These are phyloP conservation scores for Stenolophus ochropezus DNA, from an alignment of 2,888 invertebrate genomes.

Conservation along the genomic window DNA sequence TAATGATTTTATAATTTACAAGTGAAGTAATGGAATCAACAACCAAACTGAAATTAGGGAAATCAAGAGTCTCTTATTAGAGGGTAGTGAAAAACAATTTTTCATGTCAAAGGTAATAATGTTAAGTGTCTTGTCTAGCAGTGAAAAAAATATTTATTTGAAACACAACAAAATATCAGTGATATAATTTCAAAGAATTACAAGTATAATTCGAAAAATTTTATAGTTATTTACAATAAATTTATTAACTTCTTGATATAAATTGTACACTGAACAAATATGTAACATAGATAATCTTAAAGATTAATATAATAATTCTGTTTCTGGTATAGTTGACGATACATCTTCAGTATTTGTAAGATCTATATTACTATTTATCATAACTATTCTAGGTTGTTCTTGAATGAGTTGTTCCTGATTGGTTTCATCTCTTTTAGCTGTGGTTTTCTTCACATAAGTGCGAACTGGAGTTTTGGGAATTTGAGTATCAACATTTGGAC, in stretches of 20 bases:
- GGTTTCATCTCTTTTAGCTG: conserved; percentile 45
- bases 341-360: not conserved
- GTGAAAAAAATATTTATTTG: too few relatives aligned
- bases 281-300: not conserved
- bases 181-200: too few relatives aligned
- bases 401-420: not conserved
- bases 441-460: conserved; percentile 59
- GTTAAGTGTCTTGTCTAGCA: too few relatives aligned
- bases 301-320: not conserved
- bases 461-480: conserved; percentile 41
- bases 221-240: not conserved
- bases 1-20: too few relatives aligned
- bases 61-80: too few relatives aligned
- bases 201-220: not conserved
- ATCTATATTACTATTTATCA: conserved; percentile 14
- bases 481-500: conserved; percentile 39
- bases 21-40: too few relatives aligned
- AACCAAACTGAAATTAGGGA: too few relatives aligned
- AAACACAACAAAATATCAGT: too few relatives aligned
- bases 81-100: too few relatives aligned
- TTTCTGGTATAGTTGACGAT: not conserved
- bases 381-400: not conserved
- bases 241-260: not conserved
- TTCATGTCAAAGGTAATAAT: too few relatives aligned
- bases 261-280: not conserved